These are phyloP conservation scores for Masnerella sp. DNA, from an alignment of 2,888 invertebrate genomes.

Conservation along the genomic window DNA sequence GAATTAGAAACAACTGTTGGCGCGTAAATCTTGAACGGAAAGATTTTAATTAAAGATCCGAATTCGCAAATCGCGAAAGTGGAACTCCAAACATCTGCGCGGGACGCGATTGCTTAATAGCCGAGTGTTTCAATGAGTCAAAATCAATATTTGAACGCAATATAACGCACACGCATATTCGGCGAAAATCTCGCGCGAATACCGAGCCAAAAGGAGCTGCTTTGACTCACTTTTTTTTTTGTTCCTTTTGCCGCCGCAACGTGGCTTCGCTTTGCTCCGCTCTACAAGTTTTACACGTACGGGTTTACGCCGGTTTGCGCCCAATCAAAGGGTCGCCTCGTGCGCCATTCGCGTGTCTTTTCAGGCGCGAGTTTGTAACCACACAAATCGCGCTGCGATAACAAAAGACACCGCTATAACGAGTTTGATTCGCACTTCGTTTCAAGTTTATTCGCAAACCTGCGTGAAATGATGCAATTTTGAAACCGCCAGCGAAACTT, in stretches of 20 bases:
- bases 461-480: slow-evolving; percentile 1
- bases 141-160: slow-evolving; percentile 44
- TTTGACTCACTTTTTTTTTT: neutral
- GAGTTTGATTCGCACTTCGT: slow-evolving; percentile 1
- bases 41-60: too few species aligned
- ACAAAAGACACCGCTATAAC: slow-evolving; percentile 6
- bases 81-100: slow-evolving; percentile 34
- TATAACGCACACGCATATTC: neutral
- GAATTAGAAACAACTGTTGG: slow-evolving; percentile 31
- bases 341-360: slow-evolving; percentile 10
- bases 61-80: slow-evolving; percentile 27
- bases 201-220: neutral
- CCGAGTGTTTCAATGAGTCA: slow-evolving; percentile 30
- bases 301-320: too few species aligned
- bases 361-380: slow-evolving; percentile 7
- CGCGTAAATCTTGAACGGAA: slow-evolving; percentile 29
- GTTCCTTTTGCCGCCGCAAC: slow-evolving; percentile 1
- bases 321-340: slow-evolving; percentile 6
- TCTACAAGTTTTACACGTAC: slow-evolving; percentile 2
- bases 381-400: slow-evolving; percentile 9
- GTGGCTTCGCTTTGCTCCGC: neutral
- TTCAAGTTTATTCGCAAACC: neutral
- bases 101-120: slow-evolving; percentile 31
- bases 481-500: too few species aligned
- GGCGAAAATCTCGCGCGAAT: neutral